phyloP scores from a whole-genome alignment of 2,113 vertebrate genomes.

The Oncorhynchus keta region DNA sequence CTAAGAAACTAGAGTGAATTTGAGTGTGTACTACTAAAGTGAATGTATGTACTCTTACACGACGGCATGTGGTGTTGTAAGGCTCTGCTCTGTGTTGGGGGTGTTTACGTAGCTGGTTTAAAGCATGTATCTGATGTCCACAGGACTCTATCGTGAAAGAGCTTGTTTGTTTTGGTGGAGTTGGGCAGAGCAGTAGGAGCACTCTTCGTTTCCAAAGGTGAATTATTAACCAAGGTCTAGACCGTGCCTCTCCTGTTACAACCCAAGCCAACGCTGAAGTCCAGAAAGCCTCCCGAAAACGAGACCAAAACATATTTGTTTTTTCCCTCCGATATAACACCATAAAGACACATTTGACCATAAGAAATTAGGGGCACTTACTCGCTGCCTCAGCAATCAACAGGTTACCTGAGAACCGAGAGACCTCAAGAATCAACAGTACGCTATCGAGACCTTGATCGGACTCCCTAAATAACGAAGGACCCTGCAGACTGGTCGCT shows the following conservation, averaged over 20 bases:
- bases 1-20: not conserved
- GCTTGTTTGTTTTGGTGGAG: slow-evolving; percentile 57
- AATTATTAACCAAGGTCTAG: slow-evolving; percentile 62
- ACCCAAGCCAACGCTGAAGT: slow-evolving; percentile 3
- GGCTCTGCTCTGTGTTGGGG: too few relatives aligned
- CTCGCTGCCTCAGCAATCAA: slow-evolving; percentile 16
- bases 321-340: slow-evolving; percentile 3
- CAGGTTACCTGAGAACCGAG: not conserved
- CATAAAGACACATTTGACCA: slow-evolving; percentile 10
- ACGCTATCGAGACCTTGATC: slow-evolving; percentile 36
- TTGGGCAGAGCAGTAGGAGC: slow-evolving; percentile 8
- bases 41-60: not conserved
- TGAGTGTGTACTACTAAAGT: not conserved
- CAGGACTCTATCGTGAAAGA: not conserved
- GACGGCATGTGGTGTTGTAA: too few relatives aligned
- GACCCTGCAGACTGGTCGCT: slow-evolving; percentile 12
- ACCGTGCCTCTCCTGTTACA: slow-evolving; percentile 42
- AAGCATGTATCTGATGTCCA: not conserved
- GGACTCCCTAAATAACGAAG: slow-evolving; percentile 34
- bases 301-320: not conserved
- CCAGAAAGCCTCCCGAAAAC: not conserved
- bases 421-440: not conserved
- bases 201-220: slow-evolving; percentile 28
- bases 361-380: not conserved
- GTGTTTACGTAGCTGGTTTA: not conserved